Evolutionary conservation across 2,888 invertebrate genomes (phyloP).

Genomic region (Agrotis puta): DNA sequence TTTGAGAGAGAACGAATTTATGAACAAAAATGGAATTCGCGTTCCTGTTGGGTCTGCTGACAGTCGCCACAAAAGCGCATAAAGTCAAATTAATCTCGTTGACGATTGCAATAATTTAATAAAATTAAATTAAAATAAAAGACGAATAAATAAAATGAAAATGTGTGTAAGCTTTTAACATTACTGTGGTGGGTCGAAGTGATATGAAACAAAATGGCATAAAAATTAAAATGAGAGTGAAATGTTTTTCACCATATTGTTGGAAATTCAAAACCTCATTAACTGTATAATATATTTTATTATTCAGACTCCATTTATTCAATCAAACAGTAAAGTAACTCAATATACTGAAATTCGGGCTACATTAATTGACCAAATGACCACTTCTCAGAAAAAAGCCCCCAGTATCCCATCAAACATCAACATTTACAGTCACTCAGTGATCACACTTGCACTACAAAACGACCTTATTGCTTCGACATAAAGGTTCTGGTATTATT

Average conservation of each 20-base stretch:
- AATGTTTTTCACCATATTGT: background rate
- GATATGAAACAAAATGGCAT: background rate
- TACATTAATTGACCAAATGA: background rate
- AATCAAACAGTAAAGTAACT: no score
- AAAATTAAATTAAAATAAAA: slow-evolving; percentile 55
- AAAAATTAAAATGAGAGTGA: background rate
- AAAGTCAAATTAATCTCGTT: slow-evolving; percentile 57
- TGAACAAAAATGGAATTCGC: slow-evolving; percentile 27
- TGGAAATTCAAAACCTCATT: no score
- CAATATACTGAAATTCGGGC: background rate
- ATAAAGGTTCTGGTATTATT: background rate
- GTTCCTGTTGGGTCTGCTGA: slow-evolving; percentile 19
- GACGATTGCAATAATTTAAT: slow-evolving; percentile 56
- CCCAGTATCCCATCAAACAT: slow-evolving; percentile 2
- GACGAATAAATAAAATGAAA: slow-evolving; percentile 37
- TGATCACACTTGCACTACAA: background rate
- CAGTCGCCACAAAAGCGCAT: slow-evolving; percentile 54
- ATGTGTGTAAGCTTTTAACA: slow-evolving; percentile 42
- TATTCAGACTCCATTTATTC: no score
- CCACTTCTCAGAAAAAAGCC: background rate
- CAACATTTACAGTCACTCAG: slow-evolving; percentile 3
- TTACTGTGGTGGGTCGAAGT: background rate
- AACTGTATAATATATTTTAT: no score
- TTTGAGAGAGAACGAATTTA: slow-evolving; percentile 44
- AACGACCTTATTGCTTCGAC: background rate